Conservation (phyloP, 2,113 vertebrate species). For the Pterocles orientalis region DNA sequence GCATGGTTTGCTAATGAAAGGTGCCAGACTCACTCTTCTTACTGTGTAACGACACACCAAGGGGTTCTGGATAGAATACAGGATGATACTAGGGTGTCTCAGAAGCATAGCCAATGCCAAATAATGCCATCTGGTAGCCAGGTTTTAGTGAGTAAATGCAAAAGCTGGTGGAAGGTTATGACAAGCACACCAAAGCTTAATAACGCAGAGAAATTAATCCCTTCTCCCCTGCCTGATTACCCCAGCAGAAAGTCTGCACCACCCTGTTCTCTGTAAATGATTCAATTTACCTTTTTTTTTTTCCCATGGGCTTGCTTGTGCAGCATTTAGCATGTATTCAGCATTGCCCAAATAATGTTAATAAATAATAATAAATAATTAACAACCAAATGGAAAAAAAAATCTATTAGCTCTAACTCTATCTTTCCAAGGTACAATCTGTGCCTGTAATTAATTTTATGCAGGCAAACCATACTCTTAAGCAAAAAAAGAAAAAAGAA, state of each 20-base stretch:
- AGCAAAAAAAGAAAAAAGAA: not conserved
- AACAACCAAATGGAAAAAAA: not conserved
- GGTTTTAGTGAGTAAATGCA: slow-evolving; percentile 31
- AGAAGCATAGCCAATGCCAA: slow-evolving; percentile 38
- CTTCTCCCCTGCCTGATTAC: slow-evolving; percentile 22
- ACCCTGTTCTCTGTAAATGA: not conserved
- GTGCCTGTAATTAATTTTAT: not conserved
- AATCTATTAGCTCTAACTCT: not conserved
- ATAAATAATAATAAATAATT: not conserved
- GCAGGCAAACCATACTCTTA: not conserved
- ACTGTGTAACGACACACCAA: slow-evolving; percentile 47
- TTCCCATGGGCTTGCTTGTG: not conserved
- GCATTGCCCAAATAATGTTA: not conserved
- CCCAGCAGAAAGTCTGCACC: slow-evolving; percentile 34
- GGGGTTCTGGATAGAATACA: slow-evolving; percentile 53
- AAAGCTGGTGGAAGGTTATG: slow-evolving; percentile 54
- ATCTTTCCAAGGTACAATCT: not conserved
- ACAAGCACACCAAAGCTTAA: slow-evolving; percentile 49
- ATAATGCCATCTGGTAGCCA: slow-evolving; percentile 62
- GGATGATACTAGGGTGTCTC: slow-evolving; percentile 40
- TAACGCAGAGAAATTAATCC: slow-evolving; percentile 27
- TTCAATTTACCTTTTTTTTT: not conserved
- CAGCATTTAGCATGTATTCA: not conserved
- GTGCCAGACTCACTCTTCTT: slow-evolving; percentile 61
- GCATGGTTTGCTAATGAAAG: slow-evolving; percentile 52